Evolutionary conservation across 2,113 vertebrate genomes (phyloP).

Genomic region (Solea solea): DNA sequence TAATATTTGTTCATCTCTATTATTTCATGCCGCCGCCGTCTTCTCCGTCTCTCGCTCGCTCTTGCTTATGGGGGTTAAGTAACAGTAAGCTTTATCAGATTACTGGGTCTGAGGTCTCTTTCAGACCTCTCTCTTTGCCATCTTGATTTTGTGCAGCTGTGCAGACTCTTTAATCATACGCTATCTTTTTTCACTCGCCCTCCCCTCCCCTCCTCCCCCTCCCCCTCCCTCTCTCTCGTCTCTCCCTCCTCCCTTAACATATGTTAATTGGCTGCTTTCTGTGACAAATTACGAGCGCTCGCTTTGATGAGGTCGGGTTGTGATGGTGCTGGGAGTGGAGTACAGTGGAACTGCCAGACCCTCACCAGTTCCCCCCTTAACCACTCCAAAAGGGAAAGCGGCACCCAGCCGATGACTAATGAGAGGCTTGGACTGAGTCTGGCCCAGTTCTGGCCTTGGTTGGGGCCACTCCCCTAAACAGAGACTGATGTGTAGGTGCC

Average conservation of each 20-base stretch:
- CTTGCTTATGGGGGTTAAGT: slow-evolving; percentile 75
- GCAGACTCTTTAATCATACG: slow-evolving; percentile 95
- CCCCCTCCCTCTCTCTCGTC: slow-evolving; percentile 63
- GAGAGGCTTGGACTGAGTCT: slow-evolving; percentile 85
- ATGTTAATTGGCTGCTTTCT: slow-evolving; percentile 99
- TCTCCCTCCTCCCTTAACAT: slow-evolving; percentile 86
- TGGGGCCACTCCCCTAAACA: slow-evolving; percentile 78
- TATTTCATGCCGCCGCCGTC: slow-evolving; percentile 66
- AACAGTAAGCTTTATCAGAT: slow-evolving; percentile 83
- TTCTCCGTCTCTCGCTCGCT: not conserved
- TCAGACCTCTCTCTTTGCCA: slow-evolving; percentile 85
- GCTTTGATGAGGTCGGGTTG: slow-evolving; percentile 99
- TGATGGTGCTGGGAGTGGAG: slow-evolving; percentile 92
- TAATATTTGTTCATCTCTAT: slow-evolving; percentile 81
- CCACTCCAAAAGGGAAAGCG: slow-evolving; percentile 91
- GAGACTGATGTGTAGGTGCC: slow-evolving; percentile 79
- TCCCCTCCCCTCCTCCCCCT: slow-evolving; percentile 62
- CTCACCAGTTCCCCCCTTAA: slow-evolving; percentile 84
- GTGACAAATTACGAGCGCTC: slow-evolving; percentile 98
- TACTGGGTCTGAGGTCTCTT: slow-evolving; percentile 86
- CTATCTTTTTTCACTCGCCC: slow-evolving; percentile 89
- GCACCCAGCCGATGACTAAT: slow-evolving; percentile 92
- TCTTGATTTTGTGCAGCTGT: slow-evolving; percentile 96
- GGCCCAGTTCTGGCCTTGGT: slow-evolving; percentile 79
- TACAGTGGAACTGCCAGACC: slow-evolving; percentile 89